Evolutionary conservation across 2,113 vertebrate genomes (phyloP).

Genomic region (Pelvicachromis taeniatus): DNA sequence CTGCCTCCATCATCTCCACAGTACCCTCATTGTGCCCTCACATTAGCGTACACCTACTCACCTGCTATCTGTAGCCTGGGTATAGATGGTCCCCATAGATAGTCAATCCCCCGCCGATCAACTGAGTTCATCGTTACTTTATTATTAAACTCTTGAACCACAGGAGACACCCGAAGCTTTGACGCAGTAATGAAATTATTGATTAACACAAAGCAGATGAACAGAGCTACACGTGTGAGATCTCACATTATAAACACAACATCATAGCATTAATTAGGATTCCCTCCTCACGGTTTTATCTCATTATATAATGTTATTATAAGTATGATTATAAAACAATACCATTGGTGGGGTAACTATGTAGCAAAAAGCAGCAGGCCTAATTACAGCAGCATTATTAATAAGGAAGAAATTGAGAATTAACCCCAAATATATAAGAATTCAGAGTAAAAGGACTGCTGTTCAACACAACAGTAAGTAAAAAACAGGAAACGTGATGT

Average conservation of each 20-base stretch:
- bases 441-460: not conserved
- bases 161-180: not conserved
- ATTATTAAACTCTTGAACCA: not conserved
- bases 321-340: not conserved
- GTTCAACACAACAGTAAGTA: not conserved
- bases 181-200: not conserved
- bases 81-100: not conserved
- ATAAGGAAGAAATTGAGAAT: not conserved
- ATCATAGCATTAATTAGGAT: not conserved
- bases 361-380: not conserved
- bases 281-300: not conserved
- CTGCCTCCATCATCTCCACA: constrained; percentile 13
- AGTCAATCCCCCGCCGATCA: not conserved
- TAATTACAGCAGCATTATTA: not conserved
- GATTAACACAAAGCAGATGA: not conserved
- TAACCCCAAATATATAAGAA: not conserved
- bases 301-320: not conserved
- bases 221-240: not conserved
- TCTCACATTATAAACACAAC: not conserved
- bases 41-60: not conserved
- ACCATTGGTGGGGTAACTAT: not conserved
- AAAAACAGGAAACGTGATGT: not conserved
- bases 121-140: not conserved
- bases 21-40: not conserved
- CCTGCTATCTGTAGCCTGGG: constrained; percentile 21